phyloP scores from a whole-genome alignment of 37 sponge, comb jelly and placozoan genomes.

The Mnemiopsis leidyi region DNA sequence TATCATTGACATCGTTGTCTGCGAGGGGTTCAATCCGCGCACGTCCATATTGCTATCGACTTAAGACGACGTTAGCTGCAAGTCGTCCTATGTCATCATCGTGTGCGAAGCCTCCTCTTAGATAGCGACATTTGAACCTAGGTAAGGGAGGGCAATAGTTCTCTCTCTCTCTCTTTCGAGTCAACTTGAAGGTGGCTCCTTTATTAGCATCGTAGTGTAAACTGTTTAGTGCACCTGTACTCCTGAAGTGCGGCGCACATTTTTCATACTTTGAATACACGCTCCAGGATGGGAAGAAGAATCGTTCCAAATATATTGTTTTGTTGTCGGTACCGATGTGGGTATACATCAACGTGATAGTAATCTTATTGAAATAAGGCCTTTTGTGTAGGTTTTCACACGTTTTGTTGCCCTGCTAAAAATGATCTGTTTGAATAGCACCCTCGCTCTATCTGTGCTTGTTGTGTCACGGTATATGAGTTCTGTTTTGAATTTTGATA shows the following conservation, averaged over 20 bases:
- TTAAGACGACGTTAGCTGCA: background rate
- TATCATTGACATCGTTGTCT: background rate
- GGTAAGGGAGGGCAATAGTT: too few species aligned
- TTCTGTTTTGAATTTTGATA: conserved; percentile 59
- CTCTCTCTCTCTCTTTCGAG: too few species aligned
- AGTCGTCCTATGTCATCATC: background rate
- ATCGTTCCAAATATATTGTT: background rate
- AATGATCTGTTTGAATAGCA: background rate
- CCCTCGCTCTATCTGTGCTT: background rate
- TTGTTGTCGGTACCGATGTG: background rate
- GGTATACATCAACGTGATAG: background rate
- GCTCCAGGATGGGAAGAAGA: background rate
- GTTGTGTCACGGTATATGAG: background rate
- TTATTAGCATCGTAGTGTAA: too few species aligned
- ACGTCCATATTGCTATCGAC: background rate
- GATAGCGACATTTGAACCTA: too few species aligned
- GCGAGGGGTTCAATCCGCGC: background rate
- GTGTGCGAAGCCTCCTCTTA: background rate
- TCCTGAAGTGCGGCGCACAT: background rate
- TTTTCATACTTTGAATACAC: background rate
- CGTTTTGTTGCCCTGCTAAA: background rate
- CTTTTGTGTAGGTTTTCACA: background rate
- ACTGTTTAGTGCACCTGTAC: too few species aligned
- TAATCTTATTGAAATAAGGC: background rate
- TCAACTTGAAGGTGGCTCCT: too few species aligned